A percentile compares a stretch with the other conserved stretches of the same genome.
Evolutionary conservation across 2,113 vertebrate species (phyloP).

Genomic region (Verasper variegatus): DNA sequence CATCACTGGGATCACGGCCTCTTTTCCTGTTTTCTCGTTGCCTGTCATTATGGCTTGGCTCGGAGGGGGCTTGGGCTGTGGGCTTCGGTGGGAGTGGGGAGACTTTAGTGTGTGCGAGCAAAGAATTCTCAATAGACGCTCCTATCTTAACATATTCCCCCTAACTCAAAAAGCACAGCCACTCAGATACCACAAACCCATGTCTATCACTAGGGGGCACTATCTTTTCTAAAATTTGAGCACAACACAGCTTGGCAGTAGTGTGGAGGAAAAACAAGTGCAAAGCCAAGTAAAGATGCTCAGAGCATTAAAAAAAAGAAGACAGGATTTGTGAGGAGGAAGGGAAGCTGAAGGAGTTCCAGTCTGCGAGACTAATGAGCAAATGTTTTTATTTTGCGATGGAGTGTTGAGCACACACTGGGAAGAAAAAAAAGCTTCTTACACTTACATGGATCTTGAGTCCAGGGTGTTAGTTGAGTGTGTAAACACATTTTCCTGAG

Average conservation of each 20-base stretch:
- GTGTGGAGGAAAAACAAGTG: constrained; percentile 19
- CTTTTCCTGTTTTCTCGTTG: constrained; percentile 72
- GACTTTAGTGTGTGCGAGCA: too few relatives aligned
- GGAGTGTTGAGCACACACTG: constrained; percentile 13
- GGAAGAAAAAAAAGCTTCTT: constrained; percentile 6
- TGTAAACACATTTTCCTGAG: constrained; percentile 25
- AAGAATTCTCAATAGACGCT: constrained; percentile 12
- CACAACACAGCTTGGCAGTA: constrained; percentile 20
- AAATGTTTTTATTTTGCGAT: constrained; percentile 46
- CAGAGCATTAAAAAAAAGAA: constrained; percentile 2
- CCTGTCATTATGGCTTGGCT: constrained; percentile 72
- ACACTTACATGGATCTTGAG: constrained; percentile 5
- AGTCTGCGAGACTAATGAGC: constrained; percentile 31
- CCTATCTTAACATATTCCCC: neutral
- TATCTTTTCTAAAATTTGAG: constrained; percentile 28
- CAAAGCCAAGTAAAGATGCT: constrained; percentile 43
- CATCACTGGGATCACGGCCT: constrained; percentile 71
- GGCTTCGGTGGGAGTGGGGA: constrained; percentile 1
- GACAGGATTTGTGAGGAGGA: constrained; percentile 21
- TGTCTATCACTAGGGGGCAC: constrained; percentile 54
- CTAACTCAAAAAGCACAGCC: neutral
- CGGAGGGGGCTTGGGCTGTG: constrained; percentile 2
- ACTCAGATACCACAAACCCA: neutral
- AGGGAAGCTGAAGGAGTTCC: constrained; percentile 21
- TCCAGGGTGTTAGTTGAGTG: constrained; percentile 18